phyloP scores from a whole-genome alignment of 2,797 vertebrate species.

The Chelon labrosus region DNA sequence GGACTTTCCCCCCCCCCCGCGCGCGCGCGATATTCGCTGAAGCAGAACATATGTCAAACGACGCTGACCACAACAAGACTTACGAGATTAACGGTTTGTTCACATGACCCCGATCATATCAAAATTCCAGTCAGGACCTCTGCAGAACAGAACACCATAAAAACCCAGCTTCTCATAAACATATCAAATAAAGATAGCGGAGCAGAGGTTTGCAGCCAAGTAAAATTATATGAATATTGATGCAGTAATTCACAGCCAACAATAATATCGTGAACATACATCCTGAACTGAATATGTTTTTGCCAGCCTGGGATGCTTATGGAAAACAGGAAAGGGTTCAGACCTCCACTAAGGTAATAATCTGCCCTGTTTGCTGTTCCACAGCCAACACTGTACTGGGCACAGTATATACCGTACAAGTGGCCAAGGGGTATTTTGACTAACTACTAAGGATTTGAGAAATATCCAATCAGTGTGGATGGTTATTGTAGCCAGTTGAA shows the following conservation, averaged over 20 bases:
- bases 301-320: constrained; percentile 18
- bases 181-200: constrained; percentile 62
- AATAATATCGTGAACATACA: constrained; percentile 48
- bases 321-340: constrained; percentile 36
- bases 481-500: no score
- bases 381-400: constrained; percentile 6
- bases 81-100: constrained; percentile 21
- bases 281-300: constrained; percentile 38
- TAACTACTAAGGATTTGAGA: neutral
- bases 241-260: constrained; percentile 36
- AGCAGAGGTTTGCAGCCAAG: constrained; percentile 46
- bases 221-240: constrained; percentile 59
- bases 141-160: constrained; percentile 41
- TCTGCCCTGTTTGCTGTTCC: constrained; percentile 16
- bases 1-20: no score
- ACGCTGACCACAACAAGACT: neutral
- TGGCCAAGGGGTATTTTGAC: constrained; percentile 23
- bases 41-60: constrained; percentile 21
- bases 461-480: neutral
- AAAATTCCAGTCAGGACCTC: constrained; percentile 24
- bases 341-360: constrained; percentile 49
- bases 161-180: constrained; percentile 44
- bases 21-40: neutral
- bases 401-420: neutral
- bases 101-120: constrained; percentile 35